These are phyloP conservation scores for Melanostoma scalare DNA, from an alignment of 2,888 invertebrate genomes.

Conservation along the genomic window DNA sequence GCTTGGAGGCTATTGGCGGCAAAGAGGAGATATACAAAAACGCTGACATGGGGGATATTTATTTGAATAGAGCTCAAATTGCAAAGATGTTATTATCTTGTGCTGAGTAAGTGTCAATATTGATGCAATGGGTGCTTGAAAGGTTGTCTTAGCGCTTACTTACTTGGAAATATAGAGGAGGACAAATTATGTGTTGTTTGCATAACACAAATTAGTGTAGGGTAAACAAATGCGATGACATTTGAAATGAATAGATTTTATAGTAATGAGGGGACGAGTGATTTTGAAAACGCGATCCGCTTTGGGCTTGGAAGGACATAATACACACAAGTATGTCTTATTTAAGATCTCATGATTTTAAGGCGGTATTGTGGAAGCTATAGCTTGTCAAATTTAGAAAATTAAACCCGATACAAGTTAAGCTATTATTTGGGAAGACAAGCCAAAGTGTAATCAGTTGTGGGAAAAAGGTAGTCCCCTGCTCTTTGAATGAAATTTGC, in stretches of 20 bases:
- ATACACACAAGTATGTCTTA: too few species aligned
- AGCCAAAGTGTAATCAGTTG: too few species aligned
- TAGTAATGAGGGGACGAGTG: too few species aligned
- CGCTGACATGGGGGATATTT: slow-evolving; percentile 23
- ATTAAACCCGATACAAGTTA: too few species aligned
- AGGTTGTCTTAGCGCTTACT: slow-evolving; percentile 1
- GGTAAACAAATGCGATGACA: not conserved
- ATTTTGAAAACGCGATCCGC: too few species aligned
- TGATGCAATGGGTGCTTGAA: slow-evolving; percentile 57
- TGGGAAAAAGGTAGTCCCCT: too few species aligned
- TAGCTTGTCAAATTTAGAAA: too few species aligned
- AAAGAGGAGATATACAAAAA: slow-evolving; percentile 7
- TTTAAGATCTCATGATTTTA: too few species aligned
- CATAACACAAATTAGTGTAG: slow-evolving; percentile 19
- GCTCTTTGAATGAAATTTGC: too few species aligned
- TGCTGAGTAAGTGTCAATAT: slow-evolving; percentile 69
- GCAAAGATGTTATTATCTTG: slow-evolving; percentile 58
- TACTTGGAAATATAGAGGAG: not conserved
- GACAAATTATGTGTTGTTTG: slow-evolving; percentile 38
- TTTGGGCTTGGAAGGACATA: too few species aligned
- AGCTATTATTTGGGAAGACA: too few species aligned
- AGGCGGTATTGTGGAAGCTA: too few species aligned
- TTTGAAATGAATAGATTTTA: not conserved
- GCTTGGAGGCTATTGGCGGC: not conserved
- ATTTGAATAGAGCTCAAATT: slow-evolving; percentile 46